Base-by-base conservation (phyloP, 2,888 invertebrate genomes). In the Stratiomys singularior region DNA sequence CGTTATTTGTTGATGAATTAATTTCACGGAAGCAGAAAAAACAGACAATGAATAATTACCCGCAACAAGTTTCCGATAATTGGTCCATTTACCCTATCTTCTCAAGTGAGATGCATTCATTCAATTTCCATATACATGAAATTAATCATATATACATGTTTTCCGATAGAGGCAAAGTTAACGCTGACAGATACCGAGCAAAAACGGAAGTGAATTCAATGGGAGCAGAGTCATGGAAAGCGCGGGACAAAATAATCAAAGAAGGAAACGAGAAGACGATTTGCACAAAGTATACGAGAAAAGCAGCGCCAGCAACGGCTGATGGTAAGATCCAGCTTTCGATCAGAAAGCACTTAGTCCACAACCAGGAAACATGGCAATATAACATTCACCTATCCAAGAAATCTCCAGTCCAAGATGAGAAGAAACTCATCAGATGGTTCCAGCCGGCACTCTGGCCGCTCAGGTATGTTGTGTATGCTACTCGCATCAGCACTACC, bases 191-290 rank as follows among this genome's bases (percentile, higher is more conserved):
- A 37, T 37, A 56, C 30, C 4, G 7, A 46, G 46, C 37, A 67
- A 58, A 72, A 72, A 72, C 72, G 72, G 72, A 72, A 72, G 72
- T 56, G 56, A 72, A 72, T 56, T 56, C 72, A 56, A 72, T 72
- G 72, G 56, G 72, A 72, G 30, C 72, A 72, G 28, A 58, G 21
- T 44, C 18, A 67, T 44, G 67, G n/a, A 13, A 37, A 44, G 44
- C 21, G 67, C 67, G 44, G 44, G 21, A 30, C 58, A 58, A 21
- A 56, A 18, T 72, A 52, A 58, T 71, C 72, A 1, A 30, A 58
- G 56, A 56, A 72, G 56, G 28, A 72, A 67, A 37, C 27, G 21
- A 67, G 44, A 67, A 56, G 18, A 18, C n/a, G 18, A 67, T 67
- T 44, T 37, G 67, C 44, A 67, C 28, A 27, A 64, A 27, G 64